Percentiles rank a stretch among this genome's conserved stretches.
phyloP scores from a whole-genome alignment of 2,113 vertebrate genomes.

The Mormyrus iriodes region DNA sequence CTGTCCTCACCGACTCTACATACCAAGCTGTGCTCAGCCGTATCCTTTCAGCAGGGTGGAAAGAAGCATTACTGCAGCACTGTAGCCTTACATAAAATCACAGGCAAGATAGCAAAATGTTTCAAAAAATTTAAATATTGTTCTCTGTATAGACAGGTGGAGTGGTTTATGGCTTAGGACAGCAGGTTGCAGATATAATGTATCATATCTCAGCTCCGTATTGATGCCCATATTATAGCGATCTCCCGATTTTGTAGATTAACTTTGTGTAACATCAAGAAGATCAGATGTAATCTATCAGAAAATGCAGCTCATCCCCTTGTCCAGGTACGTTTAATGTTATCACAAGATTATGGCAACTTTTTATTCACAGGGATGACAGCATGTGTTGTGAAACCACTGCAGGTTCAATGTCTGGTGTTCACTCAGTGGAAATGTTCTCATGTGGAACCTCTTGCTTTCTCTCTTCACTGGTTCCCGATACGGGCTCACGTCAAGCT shows the following conservation, averaged over 20 bases:
- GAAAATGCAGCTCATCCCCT: not conserved
- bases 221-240: not conserved
- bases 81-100: not conserved
- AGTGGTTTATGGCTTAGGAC: not conserved
- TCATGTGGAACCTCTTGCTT: not conserved
- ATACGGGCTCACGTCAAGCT: not conserved
- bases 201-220: not conserved
- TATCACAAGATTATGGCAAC: not conserved
- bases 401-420: not conserved
- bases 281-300: not conserved
- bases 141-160: not conserved
- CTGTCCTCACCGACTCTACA: not conserved
- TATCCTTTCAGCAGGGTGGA: not conserved
- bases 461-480: not conserved
- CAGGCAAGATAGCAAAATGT: not conserved
- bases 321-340: not conserved
- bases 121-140: not conserved
- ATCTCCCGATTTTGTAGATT: not conserved
- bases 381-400: not conserved
- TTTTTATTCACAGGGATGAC: not conserved
- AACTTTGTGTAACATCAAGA: not conserved
- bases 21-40: not conserved
- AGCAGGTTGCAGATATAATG: not conserved
- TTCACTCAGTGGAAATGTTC: not conserved
- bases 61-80: not conserved